Evolutionary conservation across 1,140 invertebrate species (phyloP).

Genomic region (Drosophila tsacasi): DNA sequence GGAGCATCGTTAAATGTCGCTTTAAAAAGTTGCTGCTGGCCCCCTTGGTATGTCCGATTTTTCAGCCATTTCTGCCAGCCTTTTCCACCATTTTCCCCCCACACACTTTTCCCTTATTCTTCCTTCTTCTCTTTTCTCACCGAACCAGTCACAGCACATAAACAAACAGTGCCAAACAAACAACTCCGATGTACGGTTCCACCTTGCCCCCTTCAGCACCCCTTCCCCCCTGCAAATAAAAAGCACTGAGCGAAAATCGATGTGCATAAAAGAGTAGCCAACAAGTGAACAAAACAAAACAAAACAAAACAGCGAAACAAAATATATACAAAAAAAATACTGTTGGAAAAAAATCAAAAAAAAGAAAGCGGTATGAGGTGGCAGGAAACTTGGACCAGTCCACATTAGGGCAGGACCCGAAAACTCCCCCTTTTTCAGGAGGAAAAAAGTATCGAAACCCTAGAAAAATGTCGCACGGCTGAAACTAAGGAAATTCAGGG

Average conservation of each 20-base stretch:
- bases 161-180: constrained; percentile 68
- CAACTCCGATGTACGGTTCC: constrained; percentile 41
- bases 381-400: constrained; percentile 52
- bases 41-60: constrained; percentile 3
- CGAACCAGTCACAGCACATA: constrained; percentile 75
- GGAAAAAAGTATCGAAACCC: constrained; percentile 16
- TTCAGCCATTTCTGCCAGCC: neutral
- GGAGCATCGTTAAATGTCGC: constrained; percentile 62
- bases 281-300: constrained; percentile 66
- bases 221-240: constrained; percentile 58
- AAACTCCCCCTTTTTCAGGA: constrained; percentile 22
- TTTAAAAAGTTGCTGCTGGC: constrained; percentile 62
- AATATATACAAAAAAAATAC: neutral
- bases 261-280: constrained; percentile 81
- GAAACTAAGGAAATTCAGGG: neutral
- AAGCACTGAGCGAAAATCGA: constrained; percentile 83
- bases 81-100: neutral
- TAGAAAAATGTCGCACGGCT: constrained; percentile 65
- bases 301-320: constrained; percentile 38
- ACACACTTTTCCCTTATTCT: neutral
- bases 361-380: constrained; percentile 1
- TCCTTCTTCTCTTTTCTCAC: constrained; percentile 6
- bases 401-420: constrained; percentile 52
- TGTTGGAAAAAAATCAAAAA: constrained; percentile 16
- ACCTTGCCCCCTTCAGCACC: constrained; percentile 17